Evolutionary conservation across 1,140 invertebrate species (phyloP).

Genomic region (Popillia japonica): DNA sequence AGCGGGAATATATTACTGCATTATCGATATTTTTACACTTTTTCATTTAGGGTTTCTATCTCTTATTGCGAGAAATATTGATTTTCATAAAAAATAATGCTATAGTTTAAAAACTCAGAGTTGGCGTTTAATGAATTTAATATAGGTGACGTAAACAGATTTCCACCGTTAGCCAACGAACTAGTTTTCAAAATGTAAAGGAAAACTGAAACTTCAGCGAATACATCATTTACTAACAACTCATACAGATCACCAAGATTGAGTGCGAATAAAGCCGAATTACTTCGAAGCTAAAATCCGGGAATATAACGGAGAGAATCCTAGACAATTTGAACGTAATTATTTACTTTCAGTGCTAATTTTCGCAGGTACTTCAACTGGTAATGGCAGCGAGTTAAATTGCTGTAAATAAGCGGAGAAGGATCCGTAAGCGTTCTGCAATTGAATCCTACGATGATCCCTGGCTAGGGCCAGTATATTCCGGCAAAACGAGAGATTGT

Average conservation of each 20-base stretch:
- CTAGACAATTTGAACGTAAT: constrained; percentile 24
- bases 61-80: not conserved
- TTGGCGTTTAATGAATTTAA: too few relatives aligned
- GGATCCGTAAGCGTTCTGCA: not conserved
- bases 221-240: not conserved
- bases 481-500: not conserved
- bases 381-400: not conserved
- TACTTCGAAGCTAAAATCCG: not conserved
- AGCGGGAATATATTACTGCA: not conserved
- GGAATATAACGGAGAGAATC: not conserved
- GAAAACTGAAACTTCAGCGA: too few relatives aligned
- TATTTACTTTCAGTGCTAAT: constrained; percentile 16
- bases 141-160: too few relatives aligned
- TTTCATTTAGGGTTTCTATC: not conserved
- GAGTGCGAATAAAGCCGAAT: not conserved
- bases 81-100: too few relatives aligned
- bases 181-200: too few relatives aligned
- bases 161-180: too few relatives aligned
- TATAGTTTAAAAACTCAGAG: too few relatives aligned
- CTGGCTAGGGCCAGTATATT: not conserved
- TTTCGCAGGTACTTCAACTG: constrained; percentile 18
- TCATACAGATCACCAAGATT: not conserved
- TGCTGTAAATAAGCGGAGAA: not conserved
- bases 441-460: constrained; percentile 21
- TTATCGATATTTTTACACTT: not conserved